phyloP scores from a whole-genome alignment of 2,113 vertebrate species.

The Sakesphorus luctuosus region DNA sequence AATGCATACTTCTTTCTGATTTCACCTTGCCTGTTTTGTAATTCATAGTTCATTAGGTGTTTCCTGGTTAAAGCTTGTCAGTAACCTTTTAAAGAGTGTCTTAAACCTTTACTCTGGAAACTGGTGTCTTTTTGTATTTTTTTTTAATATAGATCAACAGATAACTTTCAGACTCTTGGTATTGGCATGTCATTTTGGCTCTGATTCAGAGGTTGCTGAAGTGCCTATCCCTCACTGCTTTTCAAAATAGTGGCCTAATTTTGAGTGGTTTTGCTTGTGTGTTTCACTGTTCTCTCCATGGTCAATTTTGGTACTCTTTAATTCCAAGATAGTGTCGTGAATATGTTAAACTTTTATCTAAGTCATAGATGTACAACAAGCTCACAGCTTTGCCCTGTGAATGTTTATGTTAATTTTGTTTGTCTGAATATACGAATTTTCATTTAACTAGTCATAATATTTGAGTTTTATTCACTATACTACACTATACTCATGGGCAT shows the following conservation, averaged over 20 bases:
- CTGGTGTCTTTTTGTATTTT: rapidly evolving
- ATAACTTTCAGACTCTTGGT: not conserved
- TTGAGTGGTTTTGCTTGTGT: not conserved
- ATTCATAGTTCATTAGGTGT: not conserved
- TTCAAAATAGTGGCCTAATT: not conserved
- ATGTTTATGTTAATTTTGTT: not conserved
- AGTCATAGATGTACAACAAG: rapidly evolving
- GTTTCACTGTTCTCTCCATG: not conserved
- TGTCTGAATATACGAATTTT: not conserved
- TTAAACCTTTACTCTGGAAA: not conserved
- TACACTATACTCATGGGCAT: not conserved
- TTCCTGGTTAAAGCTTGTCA: not conserved
- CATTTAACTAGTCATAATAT: not conserved
- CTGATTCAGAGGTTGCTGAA: not conserved
- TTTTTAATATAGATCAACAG: not conserved
- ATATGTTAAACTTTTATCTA: not conserved
- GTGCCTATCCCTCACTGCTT: not conserved
- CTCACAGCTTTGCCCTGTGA: not conserved
- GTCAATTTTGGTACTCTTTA: not conserved
- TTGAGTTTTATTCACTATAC: not conserved
- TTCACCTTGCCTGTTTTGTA: not conserved
- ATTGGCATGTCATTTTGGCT: not conserved
- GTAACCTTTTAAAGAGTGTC: not conserved
- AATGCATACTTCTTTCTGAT: not conserved
- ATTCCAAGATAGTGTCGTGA: not conserved